Evolutionary conservation across 2,113 vertebrate genomes (phyloP).

Genomic region (Phoenicopterus ruber): DNA sequence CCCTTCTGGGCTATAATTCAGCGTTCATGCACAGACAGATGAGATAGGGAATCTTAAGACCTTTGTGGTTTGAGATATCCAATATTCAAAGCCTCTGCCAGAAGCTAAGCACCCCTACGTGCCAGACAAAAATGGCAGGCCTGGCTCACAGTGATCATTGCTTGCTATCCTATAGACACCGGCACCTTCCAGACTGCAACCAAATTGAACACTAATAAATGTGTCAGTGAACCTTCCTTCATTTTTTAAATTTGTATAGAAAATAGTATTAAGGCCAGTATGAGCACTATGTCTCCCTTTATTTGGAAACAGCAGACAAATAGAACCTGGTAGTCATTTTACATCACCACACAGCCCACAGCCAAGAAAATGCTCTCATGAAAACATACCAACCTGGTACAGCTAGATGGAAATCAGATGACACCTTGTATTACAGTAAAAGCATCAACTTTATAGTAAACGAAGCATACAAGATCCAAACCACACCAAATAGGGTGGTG

Average conservation of each 20-base stretch:
- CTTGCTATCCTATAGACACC: neutral
- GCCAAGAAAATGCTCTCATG: neutral
- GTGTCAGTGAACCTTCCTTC: neutral
- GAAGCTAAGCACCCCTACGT: neutral
- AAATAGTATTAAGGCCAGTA: neutral
- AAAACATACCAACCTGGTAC: neutral
- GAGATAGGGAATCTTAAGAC: neutral
- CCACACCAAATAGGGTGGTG: neutral
- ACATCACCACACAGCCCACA: neutral
- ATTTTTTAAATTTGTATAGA: neutral
- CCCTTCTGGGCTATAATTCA: neutral
- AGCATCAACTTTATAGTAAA: neutral
- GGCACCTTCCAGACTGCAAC: neutral
- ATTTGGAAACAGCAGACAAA: neutral
- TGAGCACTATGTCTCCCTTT: neutral
- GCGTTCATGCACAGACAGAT: neutral
- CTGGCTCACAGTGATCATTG: neutral
- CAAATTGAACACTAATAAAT: neutral
- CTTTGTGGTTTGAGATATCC: neutral
- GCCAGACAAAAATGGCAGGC: neutral
- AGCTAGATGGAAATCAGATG: neutral
- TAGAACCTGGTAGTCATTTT: neutral
- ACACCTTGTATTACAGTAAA: neutral
- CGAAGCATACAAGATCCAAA: neutral
- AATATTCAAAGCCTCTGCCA: neutral